Evolutionary conservation across 2,888 invertebrate species (phyloP).

Genomic region (Tenthredo amoena): DNA sequence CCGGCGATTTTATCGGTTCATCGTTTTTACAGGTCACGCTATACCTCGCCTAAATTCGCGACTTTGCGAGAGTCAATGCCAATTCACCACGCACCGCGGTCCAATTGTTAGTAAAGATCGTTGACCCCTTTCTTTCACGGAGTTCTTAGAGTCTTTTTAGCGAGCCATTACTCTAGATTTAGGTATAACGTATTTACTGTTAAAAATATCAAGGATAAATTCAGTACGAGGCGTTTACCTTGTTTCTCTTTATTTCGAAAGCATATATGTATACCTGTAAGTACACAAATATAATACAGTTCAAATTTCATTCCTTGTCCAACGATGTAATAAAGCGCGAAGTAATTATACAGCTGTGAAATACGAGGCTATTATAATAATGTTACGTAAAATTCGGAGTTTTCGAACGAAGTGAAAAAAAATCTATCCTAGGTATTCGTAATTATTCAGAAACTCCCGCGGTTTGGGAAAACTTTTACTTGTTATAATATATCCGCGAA

Average conservation of each 20-base stretch:
- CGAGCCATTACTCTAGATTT: not conserved
- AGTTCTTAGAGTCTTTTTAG: not conserved
- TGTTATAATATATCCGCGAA: not conserved
- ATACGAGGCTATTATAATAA: no score
- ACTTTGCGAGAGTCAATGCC: slow-evolving; percentile 29
- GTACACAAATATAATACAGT: not conserved
- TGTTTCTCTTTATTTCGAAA: not conserved
- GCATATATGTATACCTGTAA: not conserved
- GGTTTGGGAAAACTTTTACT: not conserved
- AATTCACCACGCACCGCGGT: slow-evolving; percentile 34
- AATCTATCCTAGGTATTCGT: not conserved
- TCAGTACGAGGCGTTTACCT: not conserved
- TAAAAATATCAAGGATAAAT: not conserved
- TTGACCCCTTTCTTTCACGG: not conserved
- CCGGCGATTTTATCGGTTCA: slow-evolving; percentile 37
- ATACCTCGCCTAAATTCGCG: not conserved
- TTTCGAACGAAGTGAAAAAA: not conserved
- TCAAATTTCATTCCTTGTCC: not conserved
- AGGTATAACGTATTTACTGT: not conserved
- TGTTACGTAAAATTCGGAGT: not conserved
- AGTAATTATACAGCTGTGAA: not conserved
- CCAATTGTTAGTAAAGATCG: slow-evolving; percentile 28
- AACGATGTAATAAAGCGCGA: not conserved
- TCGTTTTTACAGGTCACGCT: slow-evolving; percentile 45
- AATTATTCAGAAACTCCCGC: not conserved